A percentile compares a stretch with the other conserved stretches of the same genome.
Evolutionary conservation across 2,797 vertebrate genomes (phyloP).

Genomic region (Staurois parvus): DNA sequence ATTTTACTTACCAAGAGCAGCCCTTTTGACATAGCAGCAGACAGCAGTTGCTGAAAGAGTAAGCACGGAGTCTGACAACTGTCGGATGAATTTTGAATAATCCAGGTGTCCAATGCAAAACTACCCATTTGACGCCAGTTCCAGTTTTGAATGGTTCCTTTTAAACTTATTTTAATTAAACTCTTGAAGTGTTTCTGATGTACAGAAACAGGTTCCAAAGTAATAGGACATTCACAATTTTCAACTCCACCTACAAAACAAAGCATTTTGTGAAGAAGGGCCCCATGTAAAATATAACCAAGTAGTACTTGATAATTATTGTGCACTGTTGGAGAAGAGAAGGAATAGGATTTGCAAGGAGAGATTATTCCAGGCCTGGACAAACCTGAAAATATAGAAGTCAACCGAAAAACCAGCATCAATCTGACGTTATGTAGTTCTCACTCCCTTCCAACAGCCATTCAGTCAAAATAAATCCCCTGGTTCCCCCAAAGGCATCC

Average conservation of each 20-base stretch:
- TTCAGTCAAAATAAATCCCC: no score
- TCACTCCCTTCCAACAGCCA: no score
- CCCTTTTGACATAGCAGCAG: conserved; percentile 70
- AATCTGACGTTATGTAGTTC: no score
- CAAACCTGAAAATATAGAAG: no score
- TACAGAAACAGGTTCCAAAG: conserved; percentile 81
- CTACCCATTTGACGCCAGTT: conserved; percentile 67
- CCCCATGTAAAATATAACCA: no score
- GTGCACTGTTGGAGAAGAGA: no score
- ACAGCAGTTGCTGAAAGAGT: conserved; percentile 77
- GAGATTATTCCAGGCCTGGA: no score
- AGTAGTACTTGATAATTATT: no score
- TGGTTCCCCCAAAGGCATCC: no score
- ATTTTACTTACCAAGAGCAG: conserved; percentile 81
- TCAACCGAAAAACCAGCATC: no score
- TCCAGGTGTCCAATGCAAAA: conserved; percentile 82
- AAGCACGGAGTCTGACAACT: conserved; percentile 35
- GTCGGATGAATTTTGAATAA: conserved; percentile 73
- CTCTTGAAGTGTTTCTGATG: conserved; percentile 75
- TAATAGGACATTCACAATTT: conserved; percentile 76
- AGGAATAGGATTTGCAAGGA: no score
- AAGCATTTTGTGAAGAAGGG: not conserved
- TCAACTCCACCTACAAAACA: conserved; percentile 64
- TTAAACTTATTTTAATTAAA: conserved; percentile 80
- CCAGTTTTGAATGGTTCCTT: conserved; percentile 77